Conservation (phyloP, 2,797 vertebrate genomes). For the Vipera ursinii region DNA sequence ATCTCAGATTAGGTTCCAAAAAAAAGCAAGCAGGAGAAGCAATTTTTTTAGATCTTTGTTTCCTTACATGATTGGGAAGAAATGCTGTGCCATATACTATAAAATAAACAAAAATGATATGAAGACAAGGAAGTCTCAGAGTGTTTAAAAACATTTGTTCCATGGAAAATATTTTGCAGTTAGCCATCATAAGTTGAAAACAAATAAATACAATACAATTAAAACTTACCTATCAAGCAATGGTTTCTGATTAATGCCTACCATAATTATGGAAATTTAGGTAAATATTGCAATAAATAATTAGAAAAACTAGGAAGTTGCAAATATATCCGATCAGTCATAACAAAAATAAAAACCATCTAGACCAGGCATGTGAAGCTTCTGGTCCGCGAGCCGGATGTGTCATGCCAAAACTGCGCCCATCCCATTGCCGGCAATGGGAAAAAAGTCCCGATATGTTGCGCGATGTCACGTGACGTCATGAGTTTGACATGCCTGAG, state of each 20-base stretch:
- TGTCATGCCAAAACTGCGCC: too few species aligned
- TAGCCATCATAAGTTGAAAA: neutral
- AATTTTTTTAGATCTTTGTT: neutral
- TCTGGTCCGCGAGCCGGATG: too few species aligned
- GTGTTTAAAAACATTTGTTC: neutral
- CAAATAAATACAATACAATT: neutral
- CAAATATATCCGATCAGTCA: neutral
- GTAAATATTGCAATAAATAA: neutral
- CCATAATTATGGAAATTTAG: neutral
- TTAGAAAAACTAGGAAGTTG: neutral
- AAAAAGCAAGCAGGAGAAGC: slow-evolving; percentile 2
- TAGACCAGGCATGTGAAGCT: too few species aligned
- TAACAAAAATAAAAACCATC: neutral
- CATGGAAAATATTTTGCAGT: neutral
- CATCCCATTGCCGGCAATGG: too few species aligned
- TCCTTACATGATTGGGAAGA: neutral
- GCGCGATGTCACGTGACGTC: too few species aligned
- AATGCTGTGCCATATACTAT: neutral
- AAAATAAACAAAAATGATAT: neutral
- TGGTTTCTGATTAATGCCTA: neutral
- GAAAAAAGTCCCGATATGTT: too few species aligned
- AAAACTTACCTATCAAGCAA: neutral
- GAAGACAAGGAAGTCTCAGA: neutral
- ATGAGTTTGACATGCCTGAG: too few species aligned
- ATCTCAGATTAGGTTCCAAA: slow-evolving; percentile 11